phyloP scores from a whole-genome alignment of 2,888 invertebrate species.

The Tinea semifulvella region DNA sequence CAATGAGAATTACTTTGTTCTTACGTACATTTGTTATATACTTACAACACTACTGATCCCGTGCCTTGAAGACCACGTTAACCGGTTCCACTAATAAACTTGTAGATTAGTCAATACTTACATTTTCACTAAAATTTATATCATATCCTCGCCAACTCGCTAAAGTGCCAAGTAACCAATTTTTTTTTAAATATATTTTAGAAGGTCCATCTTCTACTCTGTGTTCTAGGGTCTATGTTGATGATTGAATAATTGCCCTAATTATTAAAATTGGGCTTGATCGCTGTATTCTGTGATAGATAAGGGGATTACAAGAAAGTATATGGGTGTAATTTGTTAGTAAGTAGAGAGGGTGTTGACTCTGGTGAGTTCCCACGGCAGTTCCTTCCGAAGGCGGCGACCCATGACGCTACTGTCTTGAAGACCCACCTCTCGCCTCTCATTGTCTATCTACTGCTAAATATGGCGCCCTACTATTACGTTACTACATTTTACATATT shows the following conservation, averaged over 20 bases:
- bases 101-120: too few relatives aligned
- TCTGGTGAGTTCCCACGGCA: slow-evolving; percentile 41
- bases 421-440: slow-evolving; percentile 34
- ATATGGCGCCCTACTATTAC: slow-evolving; percentile 6
- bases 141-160: too few relatives aligned
- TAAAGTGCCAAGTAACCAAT: too few relatives aligned
- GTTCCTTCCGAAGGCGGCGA: slow-evolving; percentile 61
- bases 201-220: too few relatives aligned
- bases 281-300: slow-evolving; percentile 11
- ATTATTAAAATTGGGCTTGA: slow-evolving; percentile 4
- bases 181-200: too few relatives aligned
- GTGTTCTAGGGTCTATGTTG: too few relatives aligned
- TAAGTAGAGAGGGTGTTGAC: slow-evolving; percentile 11
- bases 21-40: too few relatives aligned
- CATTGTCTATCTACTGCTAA: slow-evolving; percentile 18
- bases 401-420: slow-evolving; percentile 59
- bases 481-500: slow-evolving; percentile 6
- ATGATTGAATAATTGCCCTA: not conserved
- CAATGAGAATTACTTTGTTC: too few relatives aligned
- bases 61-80: too few relatives aligned
- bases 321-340: slow-evolving; percentile 11
- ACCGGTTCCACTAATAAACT: too few relatives aligned
- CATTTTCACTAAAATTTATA: too few relatives aligned
- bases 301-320: slow-evolving; percentile 11
- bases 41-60: too few relatives aligned